These are phyloP conservation scores for Turdus rufiventris DNA, from an alignment of 2,113 vertebrate genomes.

Conservation along the genomic window DNA sequence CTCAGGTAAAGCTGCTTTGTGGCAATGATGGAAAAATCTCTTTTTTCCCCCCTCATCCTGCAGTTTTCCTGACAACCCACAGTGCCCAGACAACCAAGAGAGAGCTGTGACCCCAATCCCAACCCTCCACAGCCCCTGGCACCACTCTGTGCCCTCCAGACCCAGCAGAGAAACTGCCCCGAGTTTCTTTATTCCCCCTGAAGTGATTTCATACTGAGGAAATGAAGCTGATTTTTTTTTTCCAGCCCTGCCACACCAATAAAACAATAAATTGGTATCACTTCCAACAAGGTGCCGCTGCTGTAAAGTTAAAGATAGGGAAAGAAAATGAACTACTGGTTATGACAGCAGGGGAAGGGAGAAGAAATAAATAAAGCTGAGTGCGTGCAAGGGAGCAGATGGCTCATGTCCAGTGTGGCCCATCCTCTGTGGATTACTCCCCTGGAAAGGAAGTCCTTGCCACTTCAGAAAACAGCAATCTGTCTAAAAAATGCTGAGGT, in stretches of 20 bases:
- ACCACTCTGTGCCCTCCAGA: background rate
- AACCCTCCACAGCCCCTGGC: rapidly evolving
- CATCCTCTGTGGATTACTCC: background rate
- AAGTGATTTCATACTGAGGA: background rate
- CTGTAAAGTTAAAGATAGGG: background rate
- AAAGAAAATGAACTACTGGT: slow-evolving; percentile 45
- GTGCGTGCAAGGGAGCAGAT: background rate
- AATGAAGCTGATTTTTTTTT: background rate
- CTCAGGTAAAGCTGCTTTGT: background rate
- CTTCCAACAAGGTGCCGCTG: background rate
- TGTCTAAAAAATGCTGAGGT: background rate
- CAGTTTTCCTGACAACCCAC: background rate
- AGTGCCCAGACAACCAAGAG: background rate
- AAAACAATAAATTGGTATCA: slow-evolving; percentile 17
- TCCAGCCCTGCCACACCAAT: background rate
- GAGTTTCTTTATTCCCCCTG: background rate
- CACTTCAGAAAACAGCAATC: background rate
- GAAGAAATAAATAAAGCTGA: background rate
- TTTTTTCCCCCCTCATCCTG: background rate
- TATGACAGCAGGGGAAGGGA: background rate
- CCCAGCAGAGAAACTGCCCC: rapidly evolving
- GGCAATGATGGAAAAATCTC: rapidly evolving
- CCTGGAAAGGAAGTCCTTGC: background rate
- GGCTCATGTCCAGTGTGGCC: background rate
- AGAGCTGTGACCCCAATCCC: background rate